These are phyloP conservation scores for Rhabdomys pumilio DNA, from an alignment of 2,797 vertebrate species.

Conservation along the genomic window DNA sequence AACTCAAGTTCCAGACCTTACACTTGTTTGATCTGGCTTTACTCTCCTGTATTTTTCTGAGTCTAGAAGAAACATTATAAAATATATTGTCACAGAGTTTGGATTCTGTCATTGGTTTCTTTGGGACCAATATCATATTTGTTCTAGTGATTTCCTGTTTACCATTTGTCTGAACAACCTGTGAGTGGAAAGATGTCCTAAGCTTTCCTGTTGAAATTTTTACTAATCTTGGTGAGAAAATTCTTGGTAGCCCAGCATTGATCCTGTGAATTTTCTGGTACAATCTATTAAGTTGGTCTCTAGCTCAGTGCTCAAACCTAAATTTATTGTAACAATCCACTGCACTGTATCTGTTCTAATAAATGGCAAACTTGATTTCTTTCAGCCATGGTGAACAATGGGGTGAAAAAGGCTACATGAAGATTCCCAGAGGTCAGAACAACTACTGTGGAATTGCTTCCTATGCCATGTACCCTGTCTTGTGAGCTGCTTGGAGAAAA, in stretches of 20 bases:
- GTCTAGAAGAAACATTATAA: background rate
- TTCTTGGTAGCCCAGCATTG: background rate
- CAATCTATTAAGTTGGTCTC: background rate
- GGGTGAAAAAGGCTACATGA: conserved; percentile 95
- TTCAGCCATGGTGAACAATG: conserved; percentile 95
- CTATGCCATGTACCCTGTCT: background rate
- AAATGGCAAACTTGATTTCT: conserved; percentile 59
- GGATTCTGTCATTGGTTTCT: background rate
- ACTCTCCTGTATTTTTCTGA: background rate
- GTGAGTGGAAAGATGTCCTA: background rate
- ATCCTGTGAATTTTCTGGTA: background rate
- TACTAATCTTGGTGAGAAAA: background rate
- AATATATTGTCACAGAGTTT: background rate
- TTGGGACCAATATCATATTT: background rate
- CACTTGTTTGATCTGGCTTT: background rate
- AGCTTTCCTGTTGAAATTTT: background rate
- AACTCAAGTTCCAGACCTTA: background rate
- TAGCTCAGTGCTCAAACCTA: background rate
- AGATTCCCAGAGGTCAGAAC: conserved; percentile 94
- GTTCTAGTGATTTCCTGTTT: conserved; percentile 4
- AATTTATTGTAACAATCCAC: conserved; percentile 89
- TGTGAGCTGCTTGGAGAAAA: conserved; percentile 18
- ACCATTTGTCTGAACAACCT: background rate
- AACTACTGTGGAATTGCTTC: conserved; percentile 92
- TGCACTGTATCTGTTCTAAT: background rate